phyloP scores from a whole-genome alignment of 2,888 invertebrate species.

The Phytoseiulus persimilis region DNA sequence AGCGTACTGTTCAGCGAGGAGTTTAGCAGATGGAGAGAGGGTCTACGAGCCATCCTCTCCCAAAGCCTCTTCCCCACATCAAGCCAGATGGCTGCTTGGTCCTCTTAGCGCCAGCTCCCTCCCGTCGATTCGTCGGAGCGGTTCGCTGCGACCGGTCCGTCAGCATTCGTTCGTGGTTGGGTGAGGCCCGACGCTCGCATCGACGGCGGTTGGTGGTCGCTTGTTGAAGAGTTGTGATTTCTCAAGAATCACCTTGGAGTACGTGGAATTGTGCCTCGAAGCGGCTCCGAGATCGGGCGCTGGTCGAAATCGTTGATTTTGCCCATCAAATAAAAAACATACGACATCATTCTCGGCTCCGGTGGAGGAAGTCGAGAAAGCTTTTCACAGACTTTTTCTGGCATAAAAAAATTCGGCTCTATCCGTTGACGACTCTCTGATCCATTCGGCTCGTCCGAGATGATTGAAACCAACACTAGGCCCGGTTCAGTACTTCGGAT shows the following conservation, averaged over 20 bases:
- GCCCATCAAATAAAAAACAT: neutral
- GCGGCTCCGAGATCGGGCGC: neutral
- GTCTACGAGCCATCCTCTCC: neutral
- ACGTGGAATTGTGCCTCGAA: neutral
- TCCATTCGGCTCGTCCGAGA: no score
- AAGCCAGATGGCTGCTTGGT: neutral
- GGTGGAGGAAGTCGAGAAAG: no score
- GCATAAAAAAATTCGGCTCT: no score
- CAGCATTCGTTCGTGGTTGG: no score
- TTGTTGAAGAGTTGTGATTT: neutral
- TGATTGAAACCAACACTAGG: no score
- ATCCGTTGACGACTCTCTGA: no score
- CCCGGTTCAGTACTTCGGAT: no score
- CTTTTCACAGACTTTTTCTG: no score
- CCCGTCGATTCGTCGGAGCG: neutral
- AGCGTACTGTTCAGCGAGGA: neutral
- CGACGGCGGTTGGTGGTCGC: no score
- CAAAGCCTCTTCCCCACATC: neutral
- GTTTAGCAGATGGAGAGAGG: neutral
- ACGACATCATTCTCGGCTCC: neutral
- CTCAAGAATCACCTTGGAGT: neutral
- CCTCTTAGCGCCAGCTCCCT: neutral
- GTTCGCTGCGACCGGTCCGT: neutral
- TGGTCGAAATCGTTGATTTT: neutral
- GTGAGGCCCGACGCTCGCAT: no score